Conservation (phyloP, 2,888 invertebrate species). For the Seladonia tumulorum region DNA sequence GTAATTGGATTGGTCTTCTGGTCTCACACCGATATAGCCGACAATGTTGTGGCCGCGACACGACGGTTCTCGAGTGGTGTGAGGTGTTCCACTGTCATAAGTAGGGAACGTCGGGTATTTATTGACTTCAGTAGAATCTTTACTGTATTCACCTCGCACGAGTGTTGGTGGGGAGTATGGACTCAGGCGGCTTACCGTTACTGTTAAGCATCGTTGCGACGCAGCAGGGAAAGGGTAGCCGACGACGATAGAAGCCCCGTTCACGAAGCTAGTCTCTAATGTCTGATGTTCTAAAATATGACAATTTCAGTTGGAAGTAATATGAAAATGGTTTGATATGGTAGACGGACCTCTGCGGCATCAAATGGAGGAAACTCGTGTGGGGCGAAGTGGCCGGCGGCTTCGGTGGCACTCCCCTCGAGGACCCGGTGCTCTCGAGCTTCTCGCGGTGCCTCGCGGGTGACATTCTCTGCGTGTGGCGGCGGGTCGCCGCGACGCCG, state of each 20-base stretch:
- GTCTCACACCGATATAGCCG: too few relatives aligned
- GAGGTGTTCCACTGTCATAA: too few relatives aligned
- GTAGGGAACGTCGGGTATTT: too few relatives aligned
- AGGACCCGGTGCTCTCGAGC: slow-evolving; percentile 95
- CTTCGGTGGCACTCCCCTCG: slow-evolving; percentile 88
- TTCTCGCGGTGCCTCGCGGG: slow-evolving; percentile 96
- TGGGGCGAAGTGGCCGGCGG: slow-evolving; percentile 89
- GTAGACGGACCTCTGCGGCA: slow-evolving; percentile 99
- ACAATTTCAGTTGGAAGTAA: neutral
- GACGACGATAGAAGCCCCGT: neutral
- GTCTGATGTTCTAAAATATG: neutral
- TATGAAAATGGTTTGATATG: slow-evolving; percentile 55
- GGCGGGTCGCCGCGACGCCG: slow-evolving; percentile 90
- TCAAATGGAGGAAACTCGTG: slow-evolving; percentile 98
- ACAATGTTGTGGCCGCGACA: too few relatives aligned
- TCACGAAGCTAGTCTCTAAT: neutral
- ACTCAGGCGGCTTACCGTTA: neutral
- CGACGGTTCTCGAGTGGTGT: too few relatives aligned
- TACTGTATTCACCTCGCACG: neutral
- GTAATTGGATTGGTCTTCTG: too few relatives aligned
- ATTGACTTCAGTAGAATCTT: too few relatives aligned
- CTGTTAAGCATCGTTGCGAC: neutral
- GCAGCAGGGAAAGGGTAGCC: neutral
- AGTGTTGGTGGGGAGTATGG: neutral
- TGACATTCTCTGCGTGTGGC: slow-evolving; percentile 99